Base-by-base conservation (phyloP, 2,113 vertebrate species). In the Onychostruthus taczanowskii region DNA sequence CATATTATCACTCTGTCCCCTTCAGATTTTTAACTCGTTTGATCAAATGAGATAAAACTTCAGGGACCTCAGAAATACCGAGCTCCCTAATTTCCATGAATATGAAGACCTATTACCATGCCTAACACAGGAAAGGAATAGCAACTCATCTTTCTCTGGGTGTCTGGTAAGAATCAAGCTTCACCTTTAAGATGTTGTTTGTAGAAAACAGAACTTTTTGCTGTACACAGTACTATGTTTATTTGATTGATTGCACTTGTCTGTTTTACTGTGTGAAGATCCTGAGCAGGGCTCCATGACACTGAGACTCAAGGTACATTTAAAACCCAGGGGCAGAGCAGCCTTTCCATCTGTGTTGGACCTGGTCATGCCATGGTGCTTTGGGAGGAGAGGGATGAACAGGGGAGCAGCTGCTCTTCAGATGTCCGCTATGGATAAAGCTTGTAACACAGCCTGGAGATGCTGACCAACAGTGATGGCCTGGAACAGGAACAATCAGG, bases 291-390 rank as follows among this genome's bases (percentile, higher is more conserved):
- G 16, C 23, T 86, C 41, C 33, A 13, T 24, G n/a, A 44, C 18
- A 15, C 39, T 47, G 49, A 68, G 35, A 13, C 30, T 91, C 41
- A 9, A 63, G 30, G 27, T 47, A 59, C 89, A 12, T 33, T 64
- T 64, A 61, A 80, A 89, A 41, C n/a, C 41, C 7, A 1, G 44
- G 24, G 43, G 17, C 47, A 83, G 62, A 35, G 56, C 16, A 59
- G 30, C 30, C 24, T 52, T 27, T 13, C 53, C 1, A 3, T 39
- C 46, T 44, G 5, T 73, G 41, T 19, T 70, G 75, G 66, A 63
- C 22, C 46, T 74, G 0, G 0, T 39, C 17, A 28, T 43, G 47
- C 33, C 64, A 47, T 0, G 2, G 12, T 2, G 1, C 2, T 0
- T 14, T 62, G 69, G 37, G 37, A 74, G 30, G 15, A 46, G 27